Evolutionary conservation across 2,113 vertebrate species (phyloP).

Genomic region (Caranx ignobilis): DNA sequence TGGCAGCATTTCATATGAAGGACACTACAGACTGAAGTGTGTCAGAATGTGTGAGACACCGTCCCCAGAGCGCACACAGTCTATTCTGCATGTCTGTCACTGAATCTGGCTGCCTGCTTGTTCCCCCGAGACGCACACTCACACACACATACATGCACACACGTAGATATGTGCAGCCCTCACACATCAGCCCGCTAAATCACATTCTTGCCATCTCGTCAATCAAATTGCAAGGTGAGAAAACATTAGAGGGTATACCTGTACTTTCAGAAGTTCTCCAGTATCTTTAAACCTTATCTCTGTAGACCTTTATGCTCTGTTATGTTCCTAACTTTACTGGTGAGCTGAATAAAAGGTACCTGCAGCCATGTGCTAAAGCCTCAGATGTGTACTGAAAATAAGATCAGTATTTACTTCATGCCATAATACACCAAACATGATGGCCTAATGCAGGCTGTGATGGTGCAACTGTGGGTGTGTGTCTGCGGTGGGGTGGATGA

Average conservation of each 20-base stretch:
- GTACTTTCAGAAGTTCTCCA: slow-evolving; percentile 10
- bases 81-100: slow-evolving; percentile 66
- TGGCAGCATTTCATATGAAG: slow-evolving; percentile 72
- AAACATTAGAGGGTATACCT: slow-evolving; percentile 22
- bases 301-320: slow-evolving; percentile 4
- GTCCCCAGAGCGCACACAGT: slow-evolving; percentile 72
- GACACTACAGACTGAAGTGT: slow-evolving; percentile 74
- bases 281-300: slow-evolving; percentile 5
- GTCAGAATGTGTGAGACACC: slow-evolving; percentile 76
- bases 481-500: slow-evolving; percentile 2
- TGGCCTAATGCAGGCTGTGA: slow-evolving; percentile 57
- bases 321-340: slow-evolving; percentile 8
- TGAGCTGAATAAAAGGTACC: slow-evolving; percentile 42
- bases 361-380: slow-evolving; percentile 50
- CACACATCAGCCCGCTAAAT: slow-evolving; percentile 38
- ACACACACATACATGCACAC: slow-evolving; percentile 2
- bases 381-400: slow-evolving; percentile 40
- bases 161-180: slow-evolving; percentile 13
- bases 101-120: slow-evolving; percentile 61
- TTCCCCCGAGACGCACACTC: slow-evolving; percentile 50
- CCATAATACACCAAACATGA: slow-evolving; percentile 28
- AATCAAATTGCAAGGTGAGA: slow-evolving; percentile 49
- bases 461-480: slow-evolving; percentile 45
- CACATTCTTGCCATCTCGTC: slow-evolving; percentile 37
- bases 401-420: slow-evolving; percentile 58